Percentiles rank a stretch among this genome's conserved stretches.
phyloP scores from a whole-genome alignment of 2,888 invertebrate species.

The Gari tellinella region DNA sequence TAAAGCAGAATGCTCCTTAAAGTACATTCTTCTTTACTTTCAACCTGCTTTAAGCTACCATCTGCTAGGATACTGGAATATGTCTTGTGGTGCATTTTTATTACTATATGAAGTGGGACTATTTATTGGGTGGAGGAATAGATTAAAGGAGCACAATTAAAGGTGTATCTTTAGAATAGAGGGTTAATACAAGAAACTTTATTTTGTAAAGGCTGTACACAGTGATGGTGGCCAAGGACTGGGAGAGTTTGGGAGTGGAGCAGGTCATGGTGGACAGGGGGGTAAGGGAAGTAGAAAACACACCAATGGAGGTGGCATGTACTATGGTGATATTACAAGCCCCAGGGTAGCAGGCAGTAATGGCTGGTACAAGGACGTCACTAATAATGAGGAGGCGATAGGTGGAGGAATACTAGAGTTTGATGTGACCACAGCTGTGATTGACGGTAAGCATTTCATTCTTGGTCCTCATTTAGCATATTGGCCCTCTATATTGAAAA shows the following conservation, averaged over 20 bases:
- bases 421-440: slow-evolving; percentile 41
- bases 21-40: too few relatives aligned
- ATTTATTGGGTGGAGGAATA: too few relatives aligned
- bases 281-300: slow-evolving; percentile 39
- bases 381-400: slow-evolving; percentile 16
- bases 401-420: slow-evolving; percentile 71
- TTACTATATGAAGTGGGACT: too few relatives aligned
- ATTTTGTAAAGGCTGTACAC: slow-evolving; percentile 55
- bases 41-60: too few relatives aligned
- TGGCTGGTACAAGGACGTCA: slow-evolving; percentile 35
- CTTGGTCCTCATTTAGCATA: too few relatives aligned
- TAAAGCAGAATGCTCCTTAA: too few relatives aligned
- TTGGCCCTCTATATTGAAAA: too few relatives aligned
- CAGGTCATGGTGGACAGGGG: slow-evolving; percentile 74
- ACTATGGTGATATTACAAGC: slow-evolving; percentile 57
- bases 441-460: slow-evolving; percentile 63
- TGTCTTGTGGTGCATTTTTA: too few relatives aligned
- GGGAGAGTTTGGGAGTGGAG: slow-evolving; percentile 67
- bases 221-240: slow-evolving; percentile 56
- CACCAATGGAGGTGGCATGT: slow-evolving; percentile 56
- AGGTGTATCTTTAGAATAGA: too few relatives aligned
- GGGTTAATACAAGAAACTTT: too few relatives aligned
- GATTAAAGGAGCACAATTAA: too few relatives aligned
- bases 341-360: slow-evolving; percentile 67
- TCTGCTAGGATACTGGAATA: too few relatives aligned